Conservation (phyloP, 37 sponge, comb jelly and placozoan species). For the Beroe ovata region DNA sequence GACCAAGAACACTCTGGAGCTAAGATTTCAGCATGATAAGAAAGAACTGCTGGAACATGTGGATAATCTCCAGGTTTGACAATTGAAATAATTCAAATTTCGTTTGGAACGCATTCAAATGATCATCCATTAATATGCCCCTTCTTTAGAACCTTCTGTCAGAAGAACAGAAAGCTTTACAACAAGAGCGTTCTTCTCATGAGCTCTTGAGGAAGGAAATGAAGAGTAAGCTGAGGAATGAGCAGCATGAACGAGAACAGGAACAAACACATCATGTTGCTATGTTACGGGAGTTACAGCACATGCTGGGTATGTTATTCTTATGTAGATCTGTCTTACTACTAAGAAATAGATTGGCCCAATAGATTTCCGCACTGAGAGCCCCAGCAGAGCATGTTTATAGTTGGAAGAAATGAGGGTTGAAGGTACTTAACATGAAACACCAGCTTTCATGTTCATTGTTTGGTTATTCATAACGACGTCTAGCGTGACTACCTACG, state of each 20-base stretch:
- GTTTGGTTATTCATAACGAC: too few species aligned
- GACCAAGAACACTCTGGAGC: constrained; percentile 81
- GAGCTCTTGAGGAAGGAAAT: constrained; percentile 11
- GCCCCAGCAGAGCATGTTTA: too few species aligned
- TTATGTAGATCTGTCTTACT: too few species aligned
- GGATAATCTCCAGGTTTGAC: constrained; percentile 6
- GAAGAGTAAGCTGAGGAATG: constrained; percentile 67
- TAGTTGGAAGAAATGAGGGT: too few species aligned
- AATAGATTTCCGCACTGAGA: too few species aligned
- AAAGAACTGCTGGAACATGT: constrained; percentile 69
- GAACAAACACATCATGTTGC: constrained; percentile 75
- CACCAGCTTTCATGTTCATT: too few species aligned
- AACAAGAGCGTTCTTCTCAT: not conserved
- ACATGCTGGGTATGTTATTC: constrained; percentile 71
- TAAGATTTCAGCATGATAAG: constrained; percentile 84
- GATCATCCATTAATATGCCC: too few species aligned
- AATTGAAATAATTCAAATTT: too few species aligned
- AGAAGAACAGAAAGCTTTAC: not conserved
- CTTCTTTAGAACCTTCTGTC: not conserved
- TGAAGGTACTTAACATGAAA: too few species aligned
- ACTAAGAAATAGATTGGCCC: too few species aligned
- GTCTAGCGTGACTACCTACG: too few species aligned
- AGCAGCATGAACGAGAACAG: constrained; percentile 71
- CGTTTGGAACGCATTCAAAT: too few species aligned
- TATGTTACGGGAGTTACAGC: constrained; percentile 80